These are phyloP conservation scores for Xerus rutilus DNA, from an alignment of 2,797 vertebrate genomes.

Conservation along the genomic window DNA sequence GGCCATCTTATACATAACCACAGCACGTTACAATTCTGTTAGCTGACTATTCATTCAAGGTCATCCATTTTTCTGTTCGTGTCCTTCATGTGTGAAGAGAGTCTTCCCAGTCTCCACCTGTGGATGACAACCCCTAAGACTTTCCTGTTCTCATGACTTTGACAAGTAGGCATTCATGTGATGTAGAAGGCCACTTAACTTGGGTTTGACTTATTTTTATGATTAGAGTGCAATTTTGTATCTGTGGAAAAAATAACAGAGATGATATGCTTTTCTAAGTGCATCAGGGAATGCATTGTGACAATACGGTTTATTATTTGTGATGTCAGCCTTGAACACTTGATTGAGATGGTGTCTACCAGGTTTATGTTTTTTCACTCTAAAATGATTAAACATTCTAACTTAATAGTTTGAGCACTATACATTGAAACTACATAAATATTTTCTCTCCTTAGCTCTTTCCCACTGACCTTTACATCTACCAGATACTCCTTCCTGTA, in stretches of 20 bases:
- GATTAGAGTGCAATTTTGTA: not conserved
- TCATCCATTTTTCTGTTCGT: not conserved
- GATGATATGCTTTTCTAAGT: too few relatives aligned
- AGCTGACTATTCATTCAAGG: not conserved
- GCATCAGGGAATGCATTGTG: too few relatives aligned
- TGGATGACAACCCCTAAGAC: not conserved
- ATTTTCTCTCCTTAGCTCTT: not conserved
- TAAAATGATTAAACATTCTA: not conserved
- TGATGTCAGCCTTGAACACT: not conserved
- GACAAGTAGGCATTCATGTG: not conserved
- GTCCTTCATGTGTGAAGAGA: not conserved
- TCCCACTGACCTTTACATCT: not conserved
- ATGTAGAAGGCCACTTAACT: not conserved
- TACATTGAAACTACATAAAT: not conserved
- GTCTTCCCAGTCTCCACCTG: not conserved
- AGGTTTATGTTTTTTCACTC: not conserved
- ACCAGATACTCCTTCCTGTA: not conserved
- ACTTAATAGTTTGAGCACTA: not conserved
- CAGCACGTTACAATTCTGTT: not conserved
- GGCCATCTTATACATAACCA: not conserved
- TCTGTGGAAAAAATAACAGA: not conserved
- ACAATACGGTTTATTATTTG: not conserved
- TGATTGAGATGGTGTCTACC: not conserved
- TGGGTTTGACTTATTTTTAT: not conserved
- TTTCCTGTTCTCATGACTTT: not conserved